These are phyloP conservation scores for Dissostichus mawsoni DNA, from an alignment of 2,113 vertebrate species.

Conservation along the genomic window DNA sequence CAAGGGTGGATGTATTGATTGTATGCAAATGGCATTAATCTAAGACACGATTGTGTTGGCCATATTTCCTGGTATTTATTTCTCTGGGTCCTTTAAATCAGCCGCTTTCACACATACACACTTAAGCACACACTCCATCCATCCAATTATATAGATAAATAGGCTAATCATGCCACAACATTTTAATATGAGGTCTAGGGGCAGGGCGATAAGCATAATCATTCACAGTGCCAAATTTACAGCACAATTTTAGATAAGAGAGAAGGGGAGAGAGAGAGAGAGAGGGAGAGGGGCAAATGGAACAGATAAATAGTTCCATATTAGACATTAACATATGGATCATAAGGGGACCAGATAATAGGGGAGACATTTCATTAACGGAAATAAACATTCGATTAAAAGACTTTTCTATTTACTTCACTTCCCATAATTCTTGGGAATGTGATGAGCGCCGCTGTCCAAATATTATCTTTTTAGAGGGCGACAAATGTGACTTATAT, in stretches of 20 bases:
- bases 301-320: slow-evolving; percentile 82
- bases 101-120: slow-evolving; percentile 64
- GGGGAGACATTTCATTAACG: slow-evolving; percentile 83
- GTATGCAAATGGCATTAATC: slow-evolving; percentile 83
- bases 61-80: slow-evolving; percentile 71
- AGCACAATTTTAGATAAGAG: slow-evolving; percentile 87
- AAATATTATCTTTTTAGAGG: slow-evolving; percentile 60
- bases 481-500: slow-evolving; percentile 20
- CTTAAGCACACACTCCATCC: slow-evolving; percentile 78
- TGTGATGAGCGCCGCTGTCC: slow-evolving; percentile 44
- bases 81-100: slow-evolving; percentile 74
- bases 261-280: slow-evolving; percentile 59
- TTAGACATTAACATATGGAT: slow-evolving; percentile 85
- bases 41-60: slow-evolving; percentile 73
- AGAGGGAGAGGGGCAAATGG: slow-evolving; percentile 72
- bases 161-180: slow-evolving; percentile 86
- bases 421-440: slow-evolving; percentile 76
- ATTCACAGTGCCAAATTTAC: slow-evolving; percentile 83
- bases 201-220: slow-evolving; percentile 85
- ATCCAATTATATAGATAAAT: slow-evolving; percentile 90
- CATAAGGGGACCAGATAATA: slow-evolving; percentile 81
- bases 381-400: slow-evolving; percentile 83
- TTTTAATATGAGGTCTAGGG: slow-evolving; percentile 84
- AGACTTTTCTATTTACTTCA: slow-evolving; percentile 72
- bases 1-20: slow-evolving; percentile 82